A percentile compares a stretch with the other conserved stretches of the same genome.
Evolutionary conservation across 2,797 vertebrate genomes (phyloP).

Genomic region (Kryptopterus vitreolus): DNA sequence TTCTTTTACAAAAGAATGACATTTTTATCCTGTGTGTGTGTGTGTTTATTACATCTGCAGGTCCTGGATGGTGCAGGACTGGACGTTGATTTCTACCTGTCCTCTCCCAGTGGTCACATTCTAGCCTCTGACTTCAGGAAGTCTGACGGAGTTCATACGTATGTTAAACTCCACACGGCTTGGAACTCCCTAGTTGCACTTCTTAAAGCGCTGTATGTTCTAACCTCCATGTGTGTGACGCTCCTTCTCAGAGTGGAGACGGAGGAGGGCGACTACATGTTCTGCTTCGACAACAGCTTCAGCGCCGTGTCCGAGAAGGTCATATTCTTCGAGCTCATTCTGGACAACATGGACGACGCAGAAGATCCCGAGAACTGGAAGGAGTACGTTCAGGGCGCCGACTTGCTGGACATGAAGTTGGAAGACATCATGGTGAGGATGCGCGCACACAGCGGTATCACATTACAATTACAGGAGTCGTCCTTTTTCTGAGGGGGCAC

Average conservation of each 20-base stretch:
- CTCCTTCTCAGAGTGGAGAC: slow-evolving; percentile 82
- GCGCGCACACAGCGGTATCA: too few relatives aligned
- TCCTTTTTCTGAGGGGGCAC: too few relatives aligned
- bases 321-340: slow-evolving; percentile 96
- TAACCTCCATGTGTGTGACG: slow-evolving; percentile 21
- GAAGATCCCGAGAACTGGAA: slow-evolving; percentile 90
- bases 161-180: slow-evolving; percentile 62
- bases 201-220: neutral
- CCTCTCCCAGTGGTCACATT: slow-evolving; percentile 83
- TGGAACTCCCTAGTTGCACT: too few relatives aligned
- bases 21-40: neutral
- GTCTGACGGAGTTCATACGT: slow-evolving; percentile 98
- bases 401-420: slow-evolving; percentile 93
- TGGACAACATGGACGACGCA: slow-evolving; percentile 90
- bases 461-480: too few relatives aligned
- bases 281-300: slow-evolving; percentile 98
- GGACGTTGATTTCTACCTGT: slow-evolving; percentile 90
- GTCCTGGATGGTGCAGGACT: slow-evolving; percentile 94
- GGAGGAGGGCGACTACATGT: slow-evolving; percentile 95
- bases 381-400: slow-evolving; percentile 87
- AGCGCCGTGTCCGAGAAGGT: slow-evolving; percentile 93
- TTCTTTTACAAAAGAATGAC: neutral
- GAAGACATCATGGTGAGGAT: slow-evolving; percentile 93
- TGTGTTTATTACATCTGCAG: slow-evolving; percentile 62
- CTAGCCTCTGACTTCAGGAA: slow-evolving; percentile 89